Evolutionary conservation across 2,888 invertebrate genomes (phyloP).

Genomic region (Hypolimnas misippus): DNA sequence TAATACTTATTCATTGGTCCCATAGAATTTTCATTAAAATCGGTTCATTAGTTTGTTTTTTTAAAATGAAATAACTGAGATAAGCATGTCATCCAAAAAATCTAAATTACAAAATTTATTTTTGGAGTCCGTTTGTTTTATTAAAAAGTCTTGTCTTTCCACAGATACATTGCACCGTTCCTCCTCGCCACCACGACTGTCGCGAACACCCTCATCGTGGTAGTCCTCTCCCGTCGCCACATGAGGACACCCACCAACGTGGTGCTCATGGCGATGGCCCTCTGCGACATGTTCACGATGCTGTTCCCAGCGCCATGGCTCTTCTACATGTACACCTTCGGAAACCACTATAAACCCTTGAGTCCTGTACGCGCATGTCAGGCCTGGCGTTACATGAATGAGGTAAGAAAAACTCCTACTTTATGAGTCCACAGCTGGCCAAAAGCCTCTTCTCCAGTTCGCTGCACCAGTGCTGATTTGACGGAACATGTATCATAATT

Average conservation of each 20-base stretch:
- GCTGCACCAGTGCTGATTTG: no score
- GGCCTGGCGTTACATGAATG: conserved; percentile 91
- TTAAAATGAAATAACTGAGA: no score
- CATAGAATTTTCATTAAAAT: no score
- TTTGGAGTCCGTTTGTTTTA: no score
- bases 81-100: no score
- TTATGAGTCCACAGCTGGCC: no score
- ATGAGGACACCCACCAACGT: conserved; percentile 97
- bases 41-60: no score
- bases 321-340: conserved; percentile 95
- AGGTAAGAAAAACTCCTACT: conserved; percentile 83
- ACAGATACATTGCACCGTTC: conserved; percentile 89
- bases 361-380: conserved; percentile 91
- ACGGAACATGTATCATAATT: no score
- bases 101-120: no score
- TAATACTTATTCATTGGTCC: no score
- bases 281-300: conserved; percentile 97
- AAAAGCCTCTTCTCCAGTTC: no score
- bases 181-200: conserved; percentile 94
- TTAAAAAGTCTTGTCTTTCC: neutral
- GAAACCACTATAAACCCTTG: conserved; percentile 92
- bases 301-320: conserved; percentile 95
- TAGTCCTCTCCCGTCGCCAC: conserved; percentile 94
- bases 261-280: conserved; percentile 97
- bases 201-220: conserved; percentile 95